Conservation (phyloP, 2,888 invertebrate species). For the Ferdinandea cuprea region DNA sequence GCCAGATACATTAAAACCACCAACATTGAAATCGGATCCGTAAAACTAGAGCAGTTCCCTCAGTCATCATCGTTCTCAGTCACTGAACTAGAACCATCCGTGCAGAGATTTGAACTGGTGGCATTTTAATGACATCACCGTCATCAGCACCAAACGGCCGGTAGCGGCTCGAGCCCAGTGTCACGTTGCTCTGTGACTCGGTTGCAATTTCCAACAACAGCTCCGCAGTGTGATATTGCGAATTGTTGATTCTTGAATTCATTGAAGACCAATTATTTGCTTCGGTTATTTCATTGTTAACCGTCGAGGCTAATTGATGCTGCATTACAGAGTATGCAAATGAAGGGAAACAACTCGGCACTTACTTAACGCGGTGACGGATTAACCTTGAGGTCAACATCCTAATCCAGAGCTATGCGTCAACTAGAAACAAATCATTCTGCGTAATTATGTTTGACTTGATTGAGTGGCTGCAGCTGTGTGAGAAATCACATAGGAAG, state of each 20-base stretch:
- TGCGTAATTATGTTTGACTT: conserved; percentile 15
- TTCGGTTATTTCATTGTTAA: conserved; percentile 50
- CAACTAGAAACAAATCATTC: conserved; percentile 5
- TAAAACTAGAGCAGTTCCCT: conserved; percentile 50
- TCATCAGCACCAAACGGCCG: neutral
- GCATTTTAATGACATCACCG: conserved; percentile 65
- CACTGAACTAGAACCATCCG: conserved; percentile 51
- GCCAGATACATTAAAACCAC: neutral
- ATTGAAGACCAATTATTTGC: conserved; percentile 45
- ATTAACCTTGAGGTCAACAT: conserved; percentile 57
- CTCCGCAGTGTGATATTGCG: conserved; percentile 22
- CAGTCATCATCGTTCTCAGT: conserved; percentile 2
- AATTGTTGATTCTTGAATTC: conserved; percentile 26
- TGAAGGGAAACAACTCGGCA: conserved; percentile 1
- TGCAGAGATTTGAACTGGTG: conserved; percentile 48
- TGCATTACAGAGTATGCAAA: conserved; percentile 38
- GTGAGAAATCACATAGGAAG: conserved; percentile 20
- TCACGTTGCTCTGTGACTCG: conserved; percentile 14
- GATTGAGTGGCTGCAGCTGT: conserved; percentile 23
- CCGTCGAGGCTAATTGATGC: conserved; percentile 51
- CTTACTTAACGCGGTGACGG: conserved; percentile 30
- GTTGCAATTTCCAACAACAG: conserved; percentile 7
- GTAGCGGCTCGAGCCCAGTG: neutral
- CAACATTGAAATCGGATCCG: conserved; percentile 24
- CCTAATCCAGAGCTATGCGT: conserved; percentile 25